Percentiles rank a stretch among this genome's conserved stretches.
phyloP scores from a whole-genome alignment of 2,888 invertebrate genomes.

The Nephrotoma guestfalica region DNA sequence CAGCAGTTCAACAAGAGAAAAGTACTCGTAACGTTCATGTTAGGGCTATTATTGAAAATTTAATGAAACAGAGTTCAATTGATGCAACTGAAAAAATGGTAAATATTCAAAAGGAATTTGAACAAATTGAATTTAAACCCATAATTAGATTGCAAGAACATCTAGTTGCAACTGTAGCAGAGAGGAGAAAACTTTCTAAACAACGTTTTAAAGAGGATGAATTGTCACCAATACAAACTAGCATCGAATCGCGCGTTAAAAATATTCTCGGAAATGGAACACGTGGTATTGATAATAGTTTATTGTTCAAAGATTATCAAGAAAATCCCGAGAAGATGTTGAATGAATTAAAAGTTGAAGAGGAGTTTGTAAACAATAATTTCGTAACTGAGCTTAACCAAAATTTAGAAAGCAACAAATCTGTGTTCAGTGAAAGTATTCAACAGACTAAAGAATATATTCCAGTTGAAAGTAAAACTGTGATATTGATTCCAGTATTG shows the following conservation, averaged over 20 bases:
- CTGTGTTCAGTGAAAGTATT: neutral
- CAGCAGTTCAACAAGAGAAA: neutral
- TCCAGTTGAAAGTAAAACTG: neutral
- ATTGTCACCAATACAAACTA: neutral
- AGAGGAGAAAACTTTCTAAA: neutral
- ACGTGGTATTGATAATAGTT: neutral
- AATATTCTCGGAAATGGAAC: neutral
- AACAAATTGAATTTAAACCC: neutral
- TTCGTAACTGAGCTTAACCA: neutral
- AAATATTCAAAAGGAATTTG: neutral
- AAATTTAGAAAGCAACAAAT: neutral
- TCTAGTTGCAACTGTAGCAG: neutral
- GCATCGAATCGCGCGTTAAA: neutral
- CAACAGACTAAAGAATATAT: neutral
- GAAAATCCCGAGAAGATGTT: conserved; percentile 6
- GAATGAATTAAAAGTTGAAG: neutral
- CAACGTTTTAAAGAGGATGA: neutral
- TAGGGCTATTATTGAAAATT: neutral
- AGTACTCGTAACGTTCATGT: neutral
- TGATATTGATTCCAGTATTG: neutral
- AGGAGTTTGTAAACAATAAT: neutral
- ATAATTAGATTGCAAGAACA: neutral
- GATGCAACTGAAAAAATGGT: neutral
- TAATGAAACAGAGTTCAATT: neutral
- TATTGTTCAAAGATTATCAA: conserved; percentile 7